Conservation (phyloP, 2,888 invertebrate genomes). For the Chloroclystis v-ata region DNA sequence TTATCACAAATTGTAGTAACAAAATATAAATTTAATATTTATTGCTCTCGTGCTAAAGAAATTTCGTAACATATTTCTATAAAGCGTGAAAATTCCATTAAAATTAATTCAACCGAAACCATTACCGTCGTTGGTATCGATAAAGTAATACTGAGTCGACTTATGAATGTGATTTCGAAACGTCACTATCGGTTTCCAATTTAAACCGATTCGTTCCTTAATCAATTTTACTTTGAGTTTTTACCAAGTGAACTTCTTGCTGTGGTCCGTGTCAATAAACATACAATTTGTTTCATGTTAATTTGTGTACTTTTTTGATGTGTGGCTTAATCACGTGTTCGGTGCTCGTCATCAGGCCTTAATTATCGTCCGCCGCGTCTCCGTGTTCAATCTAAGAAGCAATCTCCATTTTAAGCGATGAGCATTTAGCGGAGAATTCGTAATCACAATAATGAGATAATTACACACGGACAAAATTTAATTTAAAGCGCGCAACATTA, state of each 20-base stretch:
- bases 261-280: slow-evolving; percentile 60
- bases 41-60: slow-evolving; percentile 65
- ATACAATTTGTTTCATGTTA: slow-evolving; percentile 58
- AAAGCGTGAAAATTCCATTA: slow-evolving; percentile 76
- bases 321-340: slow-evolving; percentile 38
- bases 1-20: slow-evolving; percentile 26
- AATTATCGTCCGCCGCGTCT: slow-evolving; percentile 51
- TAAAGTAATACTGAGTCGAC: slow-evolving; percentile 74
- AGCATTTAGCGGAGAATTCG: slow-evolving; percentile 75
- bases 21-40: slow-evolving; percentile 50
- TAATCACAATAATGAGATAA: slow-evolving; percentile 79
- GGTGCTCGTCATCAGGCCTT: slow-evolving; percentile 41
- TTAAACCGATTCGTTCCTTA: slow-evolving; percentile 78
- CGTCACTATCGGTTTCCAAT: slow-evolving; percentile 78
- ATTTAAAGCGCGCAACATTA: slow-evolving; percentile 78
- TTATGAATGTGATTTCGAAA: slow-evolving; percentile 78
- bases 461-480: slow-evolving; percentile 78
- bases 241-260: slow-evolving; percentile 63
- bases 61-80: slow-evolving; percentile 75
- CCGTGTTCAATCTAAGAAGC: slow-evolving; percentile 52
- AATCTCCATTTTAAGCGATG: slow-evolving; percentile 70
- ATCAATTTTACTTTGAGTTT: slow-evolving; percentile 74
- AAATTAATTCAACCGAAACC: slow-evolving; percentile 77
- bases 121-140: slow-evolving; percentile 74
- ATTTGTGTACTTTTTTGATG: slow-evolving; percentile 46